phyloP scores from a whole-genome alignment of 2,888 invertebrate genomes.

The Dicycla oo region DNA sequence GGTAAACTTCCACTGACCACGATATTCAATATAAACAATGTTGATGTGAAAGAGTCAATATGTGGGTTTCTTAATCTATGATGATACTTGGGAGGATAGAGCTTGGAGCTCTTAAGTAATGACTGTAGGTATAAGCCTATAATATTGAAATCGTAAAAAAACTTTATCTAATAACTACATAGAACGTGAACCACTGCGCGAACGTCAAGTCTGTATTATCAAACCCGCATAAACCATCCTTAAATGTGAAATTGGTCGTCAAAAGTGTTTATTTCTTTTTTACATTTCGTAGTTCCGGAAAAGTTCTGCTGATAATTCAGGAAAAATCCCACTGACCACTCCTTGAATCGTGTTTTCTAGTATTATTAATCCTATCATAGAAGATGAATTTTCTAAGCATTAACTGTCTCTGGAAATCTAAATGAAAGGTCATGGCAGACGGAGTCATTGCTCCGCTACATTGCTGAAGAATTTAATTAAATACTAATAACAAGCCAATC shows the following conservation, averaged over 20 bases:
- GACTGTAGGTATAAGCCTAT: not conserved
- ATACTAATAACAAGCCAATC: constrained; percentile 67
- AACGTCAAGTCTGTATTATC: not conserved
- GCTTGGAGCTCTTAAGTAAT: constrained; percentile 3
- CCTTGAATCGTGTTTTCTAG: not conserved
- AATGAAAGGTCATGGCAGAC: constrained; percentile 71
- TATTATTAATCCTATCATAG: not conserved
- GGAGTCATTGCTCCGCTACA: constrained; percentile 54
- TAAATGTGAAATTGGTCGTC: not conserved
- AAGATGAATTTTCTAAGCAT: constrained; percentile 32
- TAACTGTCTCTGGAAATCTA: constrained; percentile 64
- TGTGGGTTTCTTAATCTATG: too few species aligned
- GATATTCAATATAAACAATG: constrained; percentile 45
- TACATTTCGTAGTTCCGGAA: not conserved
- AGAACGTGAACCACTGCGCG: not conserved
- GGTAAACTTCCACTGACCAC: constrained; percentile 26
- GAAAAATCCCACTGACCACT: not conserved
- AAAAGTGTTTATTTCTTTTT: constrained; percentile 8
- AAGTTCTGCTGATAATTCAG: not conserved
- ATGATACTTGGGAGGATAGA: not conserved
- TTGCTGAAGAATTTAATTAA: constrained; percentile 71
- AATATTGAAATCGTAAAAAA: not conserved
- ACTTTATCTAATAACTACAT: not conserved
- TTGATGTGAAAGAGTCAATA: constrained; percentile 41
- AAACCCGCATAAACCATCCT: not conserved